Conservation (phyloP, 2,797 vertebrate species). For the Gobionotothen gibberifrons region DNA sequence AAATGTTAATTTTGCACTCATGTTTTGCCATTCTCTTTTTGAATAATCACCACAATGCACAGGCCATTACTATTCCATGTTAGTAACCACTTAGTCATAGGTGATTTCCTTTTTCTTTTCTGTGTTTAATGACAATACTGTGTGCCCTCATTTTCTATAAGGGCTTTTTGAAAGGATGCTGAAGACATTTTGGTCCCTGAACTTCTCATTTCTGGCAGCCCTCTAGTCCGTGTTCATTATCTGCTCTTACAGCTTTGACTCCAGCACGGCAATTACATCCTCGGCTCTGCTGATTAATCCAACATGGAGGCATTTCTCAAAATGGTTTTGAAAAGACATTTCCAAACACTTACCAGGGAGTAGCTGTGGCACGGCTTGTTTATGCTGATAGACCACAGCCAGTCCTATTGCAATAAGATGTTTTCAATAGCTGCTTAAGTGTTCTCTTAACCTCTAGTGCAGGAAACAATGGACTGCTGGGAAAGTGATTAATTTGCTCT, state of each 20-base stretch:
- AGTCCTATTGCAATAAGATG: slow-evolving; percentile 76
- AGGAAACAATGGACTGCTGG: slow-evolving; percentile 66
- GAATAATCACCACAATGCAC: slow-evolving; percentile 3
- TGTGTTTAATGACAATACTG: slow-evolving; percentile 41
- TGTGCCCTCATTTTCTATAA: slow-evolving; percentile 27
- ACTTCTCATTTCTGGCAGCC: slow-evolving; percentile 80
- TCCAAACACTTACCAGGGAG: slow-evolving; percentile 79
- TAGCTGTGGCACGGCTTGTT: slow-evolving; percentile 78
- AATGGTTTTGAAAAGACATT: slow-evolving; percentile 81
- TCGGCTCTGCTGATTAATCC: slow-evolving; percentile 86
- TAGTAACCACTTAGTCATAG: slow-evolving; percentile 11
- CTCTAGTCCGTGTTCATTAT: slow-evolving; percentile 82
- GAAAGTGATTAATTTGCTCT: slow-evolving; percentile 74
- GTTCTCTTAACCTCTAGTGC: slow-evolving; percentile 78
- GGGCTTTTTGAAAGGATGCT: slow-evolving; percentile 50
- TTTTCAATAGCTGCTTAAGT: slow-evolving; percentile 79
- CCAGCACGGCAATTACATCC: slow-evolving; percentile 84
- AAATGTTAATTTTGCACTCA: background rate
- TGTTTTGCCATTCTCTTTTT: background rate
- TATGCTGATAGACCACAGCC: slow-evolving; percentile 76
- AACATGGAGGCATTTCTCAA: slow-evolving; percentile 82
- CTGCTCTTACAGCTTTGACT: slow-evolving; percentile 86
- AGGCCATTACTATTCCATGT: background rate
- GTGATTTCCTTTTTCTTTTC: background rate
- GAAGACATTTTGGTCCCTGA: slow-evolving; percentile 65